phyloP scores from a whole-genome alignment of 2,113 vertebrate species.

The Nannobrachium achirus region DNA sequence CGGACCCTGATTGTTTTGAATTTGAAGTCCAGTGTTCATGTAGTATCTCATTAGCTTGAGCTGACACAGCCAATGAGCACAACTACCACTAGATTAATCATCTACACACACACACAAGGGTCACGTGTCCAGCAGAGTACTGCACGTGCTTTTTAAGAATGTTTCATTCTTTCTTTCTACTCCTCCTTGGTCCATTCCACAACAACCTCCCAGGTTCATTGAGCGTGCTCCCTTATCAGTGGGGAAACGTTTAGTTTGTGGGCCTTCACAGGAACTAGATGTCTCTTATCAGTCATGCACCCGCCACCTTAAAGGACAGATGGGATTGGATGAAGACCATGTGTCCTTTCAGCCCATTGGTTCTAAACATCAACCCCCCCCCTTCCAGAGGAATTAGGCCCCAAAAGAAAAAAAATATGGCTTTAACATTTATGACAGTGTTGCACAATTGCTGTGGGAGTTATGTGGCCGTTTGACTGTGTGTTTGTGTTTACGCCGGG shows the following conservation, averaged over 20 bases:
- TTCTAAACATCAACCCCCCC: neutral
- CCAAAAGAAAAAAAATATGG: constrained; percentile 16
- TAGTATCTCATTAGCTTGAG: constrained; percentile 17
- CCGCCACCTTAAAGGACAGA: constrained; percentile 34
- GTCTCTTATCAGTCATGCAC: constrained; percentile 69
- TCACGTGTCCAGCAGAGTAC: constrained; percentile 23
- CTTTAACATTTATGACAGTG: constrained; percentile 37
- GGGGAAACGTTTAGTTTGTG: constrained; percentile 47
- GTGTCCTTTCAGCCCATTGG: constrained; percentile 43
- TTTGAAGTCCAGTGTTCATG: constrained; percentile 2
- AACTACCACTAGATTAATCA: constrained; percentile 18
- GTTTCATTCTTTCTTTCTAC: neutral
- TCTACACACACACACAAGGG: constrained; percentile 47
- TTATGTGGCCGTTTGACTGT: constrained; percentile 11
- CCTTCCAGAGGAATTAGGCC: constrained; percentile 13
- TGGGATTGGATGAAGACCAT: constrained; percentile 60
- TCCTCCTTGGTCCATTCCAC: constrained; percentile 13
- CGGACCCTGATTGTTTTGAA: too few relatives aligned
- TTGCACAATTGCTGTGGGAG: constrained; percentile 33
- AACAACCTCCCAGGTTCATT: neutral
- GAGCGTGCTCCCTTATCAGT: constrained; percentile 69
- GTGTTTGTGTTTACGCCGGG: constrained; percentile 34
- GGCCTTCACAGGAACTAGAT: constrained; percentile 48
- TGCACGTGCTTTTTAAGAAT: constrained; percentile 49
- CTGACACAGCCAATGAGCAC: constrained; percentile 16